A percentile compares a stretch with the other conserved stretches of the same genome.
Evolutionary conservation across 2,113 vertebrate species (phyloP).

Genomic region (Ciconia stormi): DNA sequence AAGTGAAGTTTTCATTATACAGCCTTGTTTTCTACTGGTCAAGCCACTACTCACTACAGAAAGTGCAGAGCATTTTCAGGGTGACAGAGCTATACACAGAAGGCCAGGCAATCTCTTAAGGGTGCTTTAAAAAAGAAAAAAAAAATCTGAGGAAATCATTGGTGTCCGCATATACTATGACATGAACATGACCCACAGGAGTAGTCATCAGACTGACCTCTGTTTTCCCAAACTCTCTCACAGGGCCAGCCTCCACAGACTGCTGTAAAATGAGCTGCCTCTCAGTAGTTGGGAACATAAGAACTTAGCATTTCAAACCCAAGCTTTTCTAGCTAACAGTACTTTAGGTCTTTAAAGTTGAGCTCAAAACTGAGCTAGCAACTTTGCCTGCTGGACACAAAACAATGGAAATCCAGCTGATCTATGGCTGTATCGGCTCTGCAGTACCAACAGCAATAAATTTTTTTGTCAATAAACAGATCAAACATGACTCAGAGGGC

Average conservation of each 20-base stretch:
- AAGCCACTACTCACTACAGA: neutral
- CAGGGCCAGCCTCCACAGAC: neutral
- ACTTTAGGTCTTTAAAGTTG: neutral
- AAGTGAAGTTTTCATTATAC: neutral
- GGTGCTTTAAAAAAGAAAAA: neutral
- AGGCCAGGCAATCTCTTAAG: neutral
- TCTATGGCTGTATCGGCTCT: neutral
- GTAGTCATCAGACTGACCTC: neutral
- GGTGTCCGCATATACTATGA: neutral
- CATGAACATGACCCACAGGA: neutral
- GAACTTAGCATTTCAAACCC: neutral
- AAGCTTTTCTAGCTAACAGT: neutral
- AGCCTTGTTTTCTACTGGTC: neutral
- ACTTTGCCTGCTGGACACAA: neutral
- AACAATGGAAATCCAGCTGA: neutral
- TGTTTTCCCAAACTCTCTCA: neutral
- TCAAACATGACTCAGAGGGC: constrained; percentile 6
- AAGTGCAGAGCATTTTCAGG: neutral
- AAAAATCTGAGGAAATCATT: neutral
- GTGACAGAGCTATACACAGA: neutral
- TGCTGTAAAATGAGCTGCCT: neutral
- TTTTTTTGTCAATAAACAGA: neutral
- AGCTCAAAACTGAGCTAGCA: neutral
- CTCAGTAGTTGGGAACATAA: neutral
- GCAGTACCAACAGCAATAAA: neutral